Evolutionary conservation across 2,888 invertebrate genomes (phyloP).

Genomic region (Dynastes maya): DNA sequence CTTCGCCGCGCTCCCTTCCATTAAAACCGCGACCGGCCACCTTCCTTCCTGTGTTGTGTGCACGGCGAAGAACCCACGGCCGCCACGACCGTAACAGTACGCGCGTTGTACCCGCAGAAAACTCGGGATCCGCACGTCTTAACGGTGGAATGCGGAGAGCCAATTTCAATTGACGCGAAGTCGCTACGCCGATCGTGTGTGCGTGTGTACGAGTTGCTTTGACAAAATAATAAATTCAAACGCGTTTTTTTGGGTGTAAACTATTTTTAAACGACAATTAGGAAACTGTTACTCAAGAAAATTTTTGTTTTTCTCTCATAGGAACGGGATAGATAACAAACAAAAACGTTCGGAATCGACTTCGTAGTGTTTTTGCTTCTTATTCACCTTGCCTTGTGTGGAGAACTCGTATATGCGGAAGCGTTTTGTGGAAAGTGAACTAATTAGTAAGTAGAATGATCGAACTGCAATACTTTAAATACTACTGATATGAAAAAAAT

Average conservation of each 20-base stretch:
- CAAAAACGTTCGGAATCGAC: too few relatives aligned
- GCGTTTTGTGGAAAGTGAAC: constrained; percentile 42
- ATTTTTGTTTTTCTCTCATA: too few relatives aligned
- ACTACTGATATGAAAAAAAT: not conserved
- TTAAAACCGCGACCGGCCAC: constrained; percentile 59
- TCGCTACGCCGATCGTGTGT: not conserved
- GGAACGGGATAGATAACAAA: too few relatives aligned
- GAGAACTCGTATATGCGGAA: constrained; percentile 33
- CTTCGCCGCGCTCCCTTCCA: constrained; percentile 60
- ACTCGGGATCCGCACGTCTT: constrained; percentile 13
- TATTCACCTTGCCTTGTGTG: constrained; percentile 2
- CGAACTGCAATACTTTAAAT: constrained; percentile 2
- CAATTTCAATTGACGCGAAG: constrained; percentile 24
- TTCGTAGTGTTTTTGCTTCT: too few relatives aligned
- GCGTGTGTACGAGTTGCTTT: not conserved
- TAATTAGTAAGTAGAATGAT: constrained; percentile 40
- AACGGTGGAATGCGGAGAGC: constrained; percentile 26
- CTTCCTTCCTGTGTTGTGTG: constrained; percentile 62
- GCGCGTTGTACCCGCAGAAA: constrained; percentile 21
- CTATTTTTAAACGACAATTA: too few relatives aligned
- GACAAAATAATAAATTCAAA: too few relatives aligned
- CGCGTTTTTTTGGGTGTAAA: too few relatives aligned
- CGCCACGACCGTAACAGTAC: constrained; percentile 51
- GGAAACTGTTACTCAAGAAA: too few relatives aligned
- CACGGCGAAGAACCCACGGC: constrained; percentile 59